Evolutionary conservation across 2,888 invertebrate genomes (phyloP), one percentile per base, ranked within the genome.

Genomic region (Plebejus argus): DNA sequence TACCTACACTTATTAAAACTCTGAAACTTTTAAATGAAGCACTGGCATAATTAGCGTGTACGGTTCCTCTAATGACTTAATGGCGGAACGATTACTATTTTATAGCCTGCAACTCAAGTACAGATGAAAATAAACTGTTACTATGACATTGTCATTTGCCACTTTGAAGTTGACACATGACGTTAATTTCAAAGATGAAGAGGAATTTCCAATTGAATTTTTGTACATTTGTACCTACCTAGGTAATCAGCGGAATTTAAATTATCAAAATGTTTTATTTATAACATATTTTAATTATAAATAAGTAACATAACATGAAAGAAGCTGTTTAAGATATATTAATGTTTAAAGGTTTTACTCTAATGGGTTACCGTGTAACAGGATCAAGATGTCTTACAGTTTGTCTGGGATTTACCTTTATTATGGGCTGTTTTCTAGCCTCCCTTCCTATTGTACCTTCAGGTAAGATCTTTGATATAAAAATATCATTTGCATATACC

Each of bases 401-500:
- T 66, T 93, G 93, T 84, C 84, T 94, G 70, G 83, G 91, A 58
- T 82, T 93, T 80, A 93, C 93, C 78, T 91, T 94, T 80, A 85
- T 93, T 35, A 88, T 92, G 88, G 93, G 93, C 76, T 93, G 92
- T 80, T 93, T 90, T 87, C 86, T 94, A 81, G 93, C 94, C 5
- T 91, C 90, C 74, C 84, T 93, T 83, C 93, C 94, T 74, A 89
- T 94, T 82, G 87, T 88, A 12, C 77, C 80, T 15, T 76, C 81
- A 79, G 81, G 82, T 82, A 80, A 77, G 71, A 33, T 39, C 12
- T 12, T 28, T 53, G 18, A 10, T 12, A 12, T 28, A 45, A 28
- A 76, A 70, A 70, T 53, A 10, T 33, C 56, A 53, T 49, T 15
- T 15, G 74, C 35, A 53, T 35, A 75, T 28, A 28, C 66, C 10